A percentile compares a stretch with the other conserved stretches of the same genome.
These are phyloP conservation scores for Synanthedon andrenaeformis DNA, from an alignment of 2,888 invertebrate genomes.

Conservation along the genomic window DNA sequence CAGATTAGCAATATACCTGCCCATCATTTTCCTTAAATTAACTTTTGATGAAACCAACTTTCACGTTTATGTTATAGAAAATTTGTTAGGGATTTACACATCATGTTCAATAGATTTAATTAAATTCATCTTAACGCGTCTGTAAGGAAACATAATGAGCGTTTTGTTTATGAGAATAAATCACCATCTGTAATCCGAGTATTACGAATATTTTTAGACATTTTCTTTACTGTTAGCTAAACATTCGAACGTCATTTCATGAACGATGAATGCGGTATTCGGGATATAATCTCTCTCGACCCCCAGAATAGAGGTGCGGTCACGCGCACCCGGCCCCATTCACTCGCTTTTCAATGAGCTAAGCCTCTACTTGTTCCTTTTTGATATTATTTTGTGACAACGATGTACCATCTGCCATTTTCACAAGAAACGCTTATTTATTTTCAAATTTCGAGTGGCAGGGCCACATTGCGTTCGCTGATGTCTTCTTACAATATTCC, in stretches of 20 bases:
- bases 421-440: slow-evolving; percentile 1
- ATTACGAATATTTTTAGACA: not conserved
- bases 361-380: slow-evolving; percentile 31
- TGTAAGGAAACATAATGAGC: no score
- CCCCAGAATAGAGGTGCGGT: slow-evolving; percentile 23
- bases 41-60: slow-evolving; percentile 51
- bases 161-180: no score
- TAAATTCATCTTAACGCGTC: not conserved
- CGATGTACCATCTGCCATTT: slow-evolving; percentile 28
- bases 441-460: no score
- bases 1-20: slow-evolving; percentile 49
- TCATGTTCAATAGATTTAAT: not conserved
- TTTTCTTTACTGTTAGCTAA: slow-evolving; percentile 11
- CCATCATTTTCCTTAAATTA: slow-evolving; percentile 55
- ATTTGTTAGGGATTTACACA: slow-evolving; percentile 11
- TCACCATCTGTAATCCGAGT: not conserved
- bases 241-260: slow-evolving; percentile 20
- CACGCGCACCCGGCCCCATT: slow-evolving; percentile 28
- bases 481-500: no score
- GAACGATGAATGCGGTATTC: slow-evolving; percentile 26
- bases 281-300: slow-evolving; percentile 31
- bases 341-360: slow-evolving; percentile 30
- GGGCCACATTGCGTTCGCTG: no score
- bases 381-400: slow-evolving; percentile 28
- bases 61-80: slow-evolving; percentile 31